A percentile compares a stretch with the other conserved stretches of the same genome.
These are phyloP conservation scores for Hemibagrus wyckioides DNA, from an alignment of 2,113 vertebrate genomes.

Conservation along the genomic window DNA sequence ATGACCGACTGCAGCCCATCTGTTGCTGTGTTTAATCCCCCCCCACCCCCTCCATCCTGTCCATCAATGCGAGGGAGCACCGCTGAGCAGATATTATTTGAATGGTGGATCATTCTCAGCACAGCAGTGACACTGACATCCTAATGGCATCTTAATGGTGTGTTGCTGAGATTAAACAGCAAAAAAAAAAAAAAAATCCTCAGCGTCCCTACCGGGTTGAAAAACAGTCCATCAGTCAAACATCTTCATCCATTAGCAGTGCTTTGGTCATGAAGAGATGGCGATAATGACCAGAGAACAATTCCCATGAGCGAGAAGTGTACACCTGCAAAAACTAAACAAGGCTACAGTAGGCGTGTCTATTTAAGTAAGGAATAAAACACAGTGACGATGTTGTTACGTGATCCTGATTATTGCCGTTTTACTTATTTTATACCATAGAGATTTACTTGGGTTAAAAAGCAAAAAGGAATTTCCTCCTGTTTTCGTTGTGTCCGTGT, in stretches of 20 bases:
- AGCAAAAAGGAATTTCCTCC: too few species aligned
- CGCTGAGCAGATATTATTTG: conserved; percentile 10
- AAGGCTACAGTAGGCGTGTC: not conserved
- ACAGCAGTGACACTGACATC: not conserved
- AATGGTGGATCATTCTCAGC: conserved; percentile 16
- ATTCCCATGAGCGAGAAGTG: not conserved
- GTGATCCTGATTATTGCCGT: not conserved
- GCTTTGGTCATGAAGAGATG: not conserved
- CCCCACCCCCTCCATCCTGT: not conserved
- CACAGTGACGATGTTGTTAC: not conserved
- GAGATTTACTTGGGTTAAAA: not conserved
- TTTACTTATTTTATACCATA: not conserved
- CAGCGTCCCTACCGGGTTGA: not conserved
- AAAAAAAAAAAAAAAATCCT: not conserved
- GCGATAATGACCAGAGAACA: not conserved
- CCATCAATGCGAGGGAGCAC: not conserved
- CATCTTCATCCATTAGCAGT: not conserved
- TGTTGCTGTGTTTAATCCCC: not conserved
- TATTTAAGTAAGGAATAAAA: not conserved
- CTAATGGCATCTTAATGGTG: conserved; percentile 11
- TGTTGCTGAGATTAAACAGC: not conserved
- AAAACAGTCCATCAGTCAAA: conserved; percentile 13
- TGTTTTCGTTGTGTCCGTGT: too few species aligned
- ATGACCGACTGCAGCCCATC: not conserved
- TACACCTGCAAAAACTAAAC: not conserved